Conservation (phyloP, 1,140 invertebrate species). For the Carcinoscorpius rotundicauda region DNA sequence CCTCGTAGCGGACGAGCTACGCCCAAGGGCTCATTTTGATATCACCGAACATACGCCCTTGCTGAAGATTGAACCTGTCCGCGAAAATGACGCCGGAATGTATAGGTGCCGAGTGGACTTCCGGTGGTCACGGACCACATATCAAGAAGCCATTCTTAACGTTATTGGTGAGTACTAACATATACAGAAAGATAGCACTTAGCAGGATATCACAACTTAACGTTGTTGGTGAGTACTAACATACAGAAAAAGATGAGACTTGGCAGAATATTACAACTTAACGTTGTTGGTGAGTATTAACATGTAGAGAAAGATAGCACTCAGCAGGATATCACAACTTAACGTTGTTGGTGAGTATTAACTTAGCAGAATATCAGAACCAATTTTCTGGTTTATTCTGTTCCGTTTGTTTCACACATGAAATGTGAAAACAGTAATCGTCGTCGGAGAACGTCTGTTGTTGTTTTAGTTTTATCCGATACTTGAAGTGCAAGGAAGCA, state of each 20-base stretch:
- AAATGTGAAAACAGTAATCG: no score
- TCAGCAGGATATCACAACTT: constrained; percentile 30
- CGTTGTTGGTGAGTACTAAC: constrained; percentile 57
- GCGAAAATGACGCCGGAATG: constrained; percentile 20
- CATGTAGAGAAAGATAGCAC: no score
- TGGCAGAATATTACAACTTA: constrained; percentile 33
- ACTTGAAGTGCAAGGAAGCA: no score
- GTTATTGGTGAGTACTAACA: constrained; percentile 57
- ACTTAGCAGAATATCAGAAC: no score
- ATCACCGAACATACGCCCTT: neutral
- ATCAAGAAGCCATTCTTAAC: constrained; percentile 59
- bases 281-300: constrained; percentile 59
- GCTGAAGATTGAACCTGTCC: constrained; percentile 17
- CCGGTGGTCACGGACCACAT: constrained; percentile 61
- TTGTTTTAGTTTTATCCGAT: no score
- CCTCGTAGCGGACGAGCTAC: neutral
- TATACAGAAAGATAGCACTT: no score
- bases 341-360: constrained; percentile 63
- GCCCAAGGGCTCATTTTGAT: neutral
- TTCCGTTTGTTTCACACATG: no score
- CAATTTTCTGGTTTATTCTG: no score
- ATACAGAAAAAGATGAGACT: no score
- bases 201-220: constrained; percentile 36
- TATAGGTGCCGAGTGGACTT: constrained; percentile 51
- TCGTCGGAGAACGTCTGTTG: no score